Evolutionary conservation across 2,113 vertebrate genomes (phyloP).

Genomic region (Microcebus tavaratra): DNA sequence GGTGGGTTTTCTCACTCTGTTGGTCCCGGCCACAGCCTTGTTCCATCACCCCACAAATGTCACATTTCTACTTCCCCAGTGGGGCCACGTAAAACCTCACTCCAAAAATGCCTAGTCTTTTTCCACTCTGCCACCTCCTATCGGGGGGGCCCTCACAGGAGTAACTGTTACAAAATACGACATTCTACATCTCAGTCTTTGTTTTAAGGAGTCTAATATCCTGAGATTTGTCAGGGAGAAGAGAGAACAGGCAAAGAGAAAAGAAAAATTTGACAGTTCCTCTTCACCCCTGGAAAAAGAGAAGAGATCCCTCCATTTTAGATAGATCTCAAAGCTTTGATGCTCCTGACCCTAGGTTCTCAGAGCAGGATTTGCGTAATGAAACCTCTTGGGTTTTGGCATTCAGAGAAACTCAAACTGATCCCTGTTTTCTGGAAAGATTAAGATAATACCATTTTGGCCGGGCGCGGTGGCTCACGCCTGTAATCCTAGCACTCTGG

Average conservation of each 20-base stretch:
- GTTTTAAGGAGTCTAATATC: no score
- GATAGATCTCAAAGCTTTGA: background rate
- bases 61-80: background rate
- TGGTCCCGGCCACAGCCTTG: background rate
- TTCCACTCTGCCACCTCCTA: background rate
- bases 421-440: background rate
- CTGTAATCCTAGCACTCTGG: no score
- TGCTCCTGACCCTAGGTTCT: background rate
- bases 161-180: background rate
- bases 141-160: background rate
- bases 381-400: background rate
- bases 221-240: background rate
- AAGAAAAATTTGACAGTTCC: background rate
- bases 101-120: background rate
- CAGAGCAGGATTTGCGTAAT: background rate
- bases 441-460: background rate
- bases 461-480: rapidly evolving
- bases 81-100: background rate
- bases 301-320: background rate
- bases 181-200: background rate
- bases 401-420: background rate
- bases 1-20: background rate
- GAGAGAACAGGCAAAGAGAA: background rate
- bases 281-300: background rate
- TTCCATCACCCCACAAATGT: background rate